A percentile compares a stretch with the other conserved stretches of the same genome.
These are phyloP conservation scores for Nomada hirtipes DNA, from an alignment of 2,888 invertebrate species.

Conservation along the genomic window DNA sequence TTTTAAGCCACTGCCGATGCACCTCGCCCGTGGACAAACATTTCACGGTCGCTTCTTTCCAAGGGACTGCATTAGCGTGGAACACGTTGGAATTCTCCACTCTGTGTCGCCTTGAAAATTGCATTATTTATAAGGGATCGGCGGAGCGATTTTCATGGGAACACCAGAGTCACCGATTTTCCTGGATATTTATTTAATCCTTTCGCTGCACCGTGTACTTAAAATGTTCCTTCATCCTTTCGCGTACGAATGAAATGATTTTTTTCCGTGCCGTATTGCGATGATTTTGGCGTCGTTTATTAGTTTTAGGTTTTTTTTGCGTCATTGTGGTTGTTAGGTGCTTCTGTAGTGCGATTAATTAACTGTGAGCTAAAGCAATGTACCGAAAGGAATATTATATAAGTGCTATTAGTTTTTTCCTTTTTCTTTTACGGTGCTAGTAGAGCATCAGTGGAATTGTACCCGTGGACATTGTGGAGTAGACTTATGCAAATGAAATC, in stretches of 20 bases:
- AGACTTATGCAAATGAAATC: too few relatives aligned
- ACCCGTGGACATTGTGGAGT: too few relatives aligned
- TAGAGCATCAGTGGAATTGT: too few relatives aligned
- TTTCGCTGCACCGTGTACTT: not conserved
- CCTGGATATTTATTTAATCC: not conserved
- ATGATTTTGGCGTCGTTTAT: too few relatives aligned
- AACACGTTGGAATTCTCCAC: constrained; percentile 52
- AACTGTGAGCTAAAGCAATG: too few relatives aligned
- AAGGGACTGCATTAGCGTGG: constrained; percentile 37
- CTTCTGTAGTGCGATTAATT: too few relatives aligned
- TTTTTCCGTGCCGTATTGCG: not conserved
- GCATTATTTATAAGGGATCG: constrained; percentile 61
- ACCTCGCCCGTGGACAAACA: constrained; percentile 33
- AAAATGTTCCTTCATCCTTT: not conserved
- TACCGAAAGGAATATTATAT: too few relatives aligned
- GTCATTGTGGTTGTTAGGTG: too few relatives aligned
- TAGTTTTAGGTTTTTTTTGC: too few relatives aligned
- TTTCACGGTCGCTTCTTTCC: constrained; percentile 30
- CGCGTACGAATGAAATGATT: not conserved
- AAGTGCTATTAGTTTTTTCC: too few relatives aligned
- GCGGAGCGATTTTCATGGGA: constrained; percentile 42
- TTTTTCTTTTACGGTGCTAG: too few relatives aligned
- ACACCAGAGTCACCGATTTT: constrained; percentile 14
- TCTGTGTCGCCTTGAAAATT: constrained; percentile 37
- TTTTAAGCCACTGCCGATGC: too few relatives aligned